Percentiles rank a stretch among this genome's conserved stretches.
These are phyloP conservation scores for Epinotia bilunana DNA, from an alignment of 2,888 invertebrate species.

Conservation along the genomic window DNA sequence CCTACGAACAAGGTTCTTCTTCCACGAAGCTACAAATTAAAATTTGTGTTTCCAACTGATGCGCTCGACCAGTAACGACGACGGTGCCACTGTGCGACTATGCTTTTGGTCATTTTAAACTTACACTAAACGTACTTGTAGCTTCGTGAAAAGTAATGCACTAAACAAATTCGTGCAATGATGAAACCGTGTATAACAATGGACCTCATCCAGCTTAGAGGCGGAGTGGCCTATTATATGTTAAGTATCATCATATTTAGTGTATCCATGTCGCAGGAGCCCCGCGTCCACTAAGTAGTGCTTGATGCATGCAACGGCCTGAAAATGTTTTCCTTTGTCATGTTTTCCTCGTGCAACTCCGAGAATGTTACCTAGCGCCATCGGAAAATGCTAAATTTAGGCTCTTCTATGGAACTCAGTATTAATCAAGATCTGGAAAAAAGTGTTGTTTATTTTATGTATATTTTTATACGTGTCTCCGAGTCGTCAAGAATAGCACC, in stretches of 20 bases:
- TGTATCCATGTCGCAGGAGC: conserved; percentile 20
- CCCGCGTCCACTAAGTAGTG: conserved; percentile 18
- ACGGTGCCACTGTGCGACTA: too few relatives aligned
- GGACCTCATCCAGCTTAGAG: conserved; percentile 25
- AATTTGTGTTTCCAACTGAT: too few relatives aligned
- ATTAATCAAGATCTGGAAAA: too few relatives aligned
- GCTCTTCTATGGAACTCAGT: too few relatives aligned
- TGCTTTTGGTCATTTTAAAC: too few relatives aligned
- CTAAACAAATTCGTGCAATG: conserved; percentile 1
- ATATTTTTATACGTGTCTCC: too few relatives aligned
- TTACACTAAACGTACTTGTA: too few relatives aligned
- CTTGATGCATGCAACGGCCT: conserved; percentile 21
- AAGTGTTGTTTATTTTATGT: too few relatives aligned
- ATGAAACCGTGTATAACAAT: conserved; percentile 26
- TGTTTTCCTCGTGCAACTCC: not conserved
- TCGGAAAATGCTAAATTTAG: not conserved
- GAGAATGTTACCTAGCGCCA: not conserved
- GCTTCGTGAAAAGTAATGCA: not conserved
- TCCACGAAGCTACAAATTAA: too few relatives aligned
- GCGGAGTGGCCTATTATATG: conserved; percentile 39
- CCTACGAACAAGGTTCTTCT: too few relatives aligned
- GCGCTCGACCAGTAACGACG: too few relatives aligned
- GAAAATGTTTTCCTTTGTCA: conserved; percentile 21
- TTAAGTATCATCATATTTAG: conserved; percentile 43
- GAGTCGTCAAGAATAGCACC: too few relatives aligned